phyloP scores from a whole-genome alignment of 2,888 invertebrate genomes.

The Fragum fragum region DNA sequence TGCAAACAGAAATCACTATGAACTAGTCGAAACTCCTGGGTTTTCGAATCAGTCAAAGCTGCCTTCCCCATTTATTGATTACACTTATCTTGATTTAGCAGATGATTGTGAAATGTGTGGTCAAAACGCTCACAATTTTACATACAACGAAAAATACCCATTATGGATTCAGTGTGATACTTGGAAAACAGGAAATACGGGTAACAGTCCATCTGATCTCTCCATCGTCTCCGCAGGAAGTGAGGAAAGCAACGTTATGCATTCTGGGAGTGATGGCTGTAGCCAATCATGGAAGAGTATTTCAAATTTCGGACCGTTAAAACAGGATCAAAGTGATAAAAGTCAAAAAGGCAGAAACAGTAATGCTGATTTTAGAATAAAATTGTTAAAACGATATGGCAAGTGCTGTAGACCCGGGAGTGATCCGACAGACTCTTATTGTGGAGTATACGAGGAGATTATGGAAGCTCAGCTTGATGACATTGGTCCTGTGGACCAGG shows the following conservation, averaged over 20 bases:
- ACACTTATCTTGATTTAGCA: constrained; percentile 55
- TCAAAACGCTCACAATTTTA: constrained; percentile 38
- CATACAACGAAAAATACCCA: constrained; percentile 62
- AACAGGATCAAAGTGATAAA: neutral
- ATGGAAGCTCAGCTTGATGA: constrained; percentile 64
- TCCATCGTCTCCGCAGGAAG: constrained; percentile 61
- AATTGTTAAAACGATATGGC: constrained; percentile 17
- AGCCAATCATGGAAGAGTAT: constrained; percentile 50
- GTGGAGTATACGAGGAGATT: constrained; percentile 64
- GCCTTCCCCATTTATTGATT: constrained; percentile 59
- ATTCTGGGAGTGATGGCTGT: constrained; percentile 43
- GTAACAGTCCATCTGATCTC: constrained; percentile 44
- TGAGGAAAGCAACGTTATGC: constrained; percentile 27
- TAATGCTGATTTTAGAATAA: constrained; percentile 9
- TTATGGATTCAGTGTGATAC: constrained; percentile 63
- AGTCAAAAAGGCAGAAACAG: neutral
- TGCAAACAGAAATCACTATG: constrained; percentile 53
- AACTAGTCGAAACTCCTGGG: constrained; percentile 26
- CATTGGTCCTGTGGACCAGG: constrained; percentile 32
- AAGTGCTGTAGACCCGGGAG: constrained; percentile 46
- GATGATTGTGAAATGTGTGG: constrained; percentile 53
- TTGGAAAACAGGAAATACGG: constrained; percentile 48
- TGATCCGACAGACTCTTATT: constrained; percentile 40
- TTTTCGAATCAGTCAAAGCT: constrained; percentile 41
- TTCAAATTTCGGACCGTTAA: constrained; percentile 25